A percentile compares a stretch with the other conserved stretches of the same genome.
These are phyloP conservation scores for Netelia inedita DNA, from an alignment of 2,888 invertebrate genomes.

Conservation along the genomic window DNA sequence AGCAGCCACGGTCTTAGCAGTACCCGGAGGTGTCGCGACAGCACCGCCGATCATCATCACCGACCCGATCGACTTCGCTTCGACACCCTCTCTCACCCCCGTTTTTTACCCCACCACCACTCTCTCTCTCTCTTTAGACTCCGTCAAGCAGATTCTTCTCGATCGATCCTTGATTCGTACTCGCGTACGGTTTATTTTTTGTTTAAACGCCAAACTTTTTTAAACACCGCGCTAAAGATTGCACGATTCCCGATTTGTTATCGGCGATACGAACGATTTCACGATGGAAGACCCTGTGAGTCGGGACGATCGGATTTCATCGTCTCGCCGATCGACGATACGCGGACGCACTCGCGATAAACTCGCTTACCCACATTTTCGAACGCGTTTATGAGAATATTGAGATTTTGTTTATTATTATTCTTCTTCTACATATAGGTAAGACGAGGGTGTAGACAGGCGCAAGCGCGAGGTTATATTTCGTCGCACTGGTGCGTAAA, in stretches of 20 bases:
- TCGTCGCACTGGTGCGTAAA: constrained; percentile 11
- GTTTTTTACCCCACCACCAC: neutral
- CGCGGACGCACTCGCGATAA: constrained; percentile 26
- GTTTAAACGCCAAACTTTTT: neutral
- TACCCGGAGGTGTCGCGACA: constrained; percentile 82
- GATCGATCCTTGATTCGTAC: constrained; percentile 15
- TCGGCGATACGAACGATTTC: neutral
- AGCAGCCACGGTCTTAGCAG: constrained; percentile 81
- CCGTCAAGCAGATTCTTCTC: too few species aligned
- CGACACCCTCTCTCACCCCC: constrained; percentile 29
- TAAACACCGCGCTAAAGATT: too few species aligned
- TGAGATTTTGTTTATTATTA: neutral
- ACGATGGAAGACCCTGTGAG: constrained; percentile 42
- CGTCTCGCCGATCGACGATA: constrained; percentile 68
- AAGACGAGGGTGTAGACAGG: constrained; percentile 3
- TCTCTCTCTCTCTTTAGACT: constrained; percentile 23
- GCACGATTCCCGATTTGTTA: too few species aligned
- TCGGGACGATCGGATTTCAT: constrained; percentile 68
- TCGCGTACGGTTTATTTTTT: neutral
- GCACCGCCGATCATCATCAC: constrained; percentile 84
- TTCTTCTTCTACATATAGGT: neutral
- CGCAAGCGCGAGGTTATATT: constrained; percentile 73
- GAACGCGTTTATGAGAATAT: constrained; percentile 5
- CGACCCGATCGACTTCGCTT: constrained; percentile 71
- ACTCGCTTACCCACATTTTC: constrained; percentile 53